Evolutionary conservation across 2,888 invertebrate species (phyloP), one percentile per base, ranked within the genome.

Genomic region (Platycheirus albimanus): DNA sequence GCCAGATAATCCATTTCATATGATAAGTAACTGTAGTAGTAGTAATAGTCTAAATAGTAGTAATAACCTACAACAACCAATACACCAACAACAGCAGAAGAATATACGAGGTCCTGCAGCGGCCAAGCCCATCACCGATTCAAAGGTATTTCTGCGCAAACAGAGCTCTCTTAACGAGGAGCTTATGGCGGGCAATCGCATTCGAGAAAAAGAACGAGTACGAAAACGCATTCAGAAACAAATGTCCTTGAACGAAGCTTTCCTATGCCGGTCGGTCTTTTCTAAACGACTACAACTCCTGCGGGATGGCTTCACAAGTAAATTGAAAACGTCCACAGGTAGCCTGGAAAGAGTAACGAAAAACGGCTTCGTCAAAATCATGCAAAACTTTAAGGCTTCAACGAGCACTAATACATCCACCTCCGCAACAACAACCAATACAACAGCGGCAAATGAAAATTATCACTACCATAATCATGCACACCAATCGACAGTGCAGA

Each of bases 161-260:
- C 97, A 97, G 89, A 95, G 96, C 85, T 97, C 97, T 1, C 92
- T 97, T 79, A 97, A 97, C 88, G 97, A 97, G 89, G 97, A 97
- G 89, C 91, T 97, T 11, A 96, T 97, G 95, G 96, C 96, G 2
- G 94, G 94, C n/a, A 97, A 96, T 87, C 92, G 97, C 69, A 90
- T 97, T 87, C 92, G 95, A 79, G 97, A 97, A 89, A 97, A 96
- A 87, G 96, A 97, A 88, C 92, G 93, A 54, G 93, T 97, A 17
- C 92, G 96, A 74, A 95, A 94, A 87, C 95, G 96, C 88, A 96
- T 97, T 85, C 96, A 96, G 89, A 97, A 97, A 88, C 97, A 97
- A 91, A 96, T 96, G 20, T 97, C 97, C 5, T 91, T 97, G 11
- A 97, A 97, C 88, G 97, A 97, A 89, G 96, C 97, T 78, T 94